Percentiles rank a stretch among this genome's conserved stretches.
These are phyloP conservation scores for Calonectris borealis DNA, from an alignment of 2,113 vertebrate species.

Conservation along the genomic window DNA sequence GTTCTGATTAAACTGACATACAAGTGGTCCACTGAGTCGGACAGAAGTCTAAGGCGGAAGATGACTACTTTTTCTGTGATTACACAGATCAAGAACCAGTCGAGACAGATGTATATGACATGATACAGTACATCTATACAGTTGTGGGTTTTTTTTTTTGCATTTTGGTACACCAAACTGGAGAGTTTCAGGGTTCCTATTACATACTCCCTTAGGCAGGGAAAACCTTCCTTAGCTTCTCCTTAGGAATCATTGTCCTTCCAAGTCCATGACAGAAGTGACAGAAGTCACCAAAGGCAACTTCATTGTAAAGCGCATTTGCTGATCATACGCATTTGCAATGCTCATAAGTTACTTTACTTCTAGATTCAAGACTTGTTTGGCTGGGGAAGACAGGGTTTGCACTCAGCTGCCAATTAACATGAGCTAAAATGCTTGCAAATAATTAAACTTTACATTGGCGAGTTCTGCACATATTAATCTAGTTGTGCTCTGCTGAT, in stretches of 20 bases:
- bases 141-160: too few relatives aligned
- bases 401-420: neutral
- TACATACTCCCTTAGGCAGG: fast-evolving
- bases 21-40: neutral
- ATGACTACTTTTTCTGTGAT: neutral
- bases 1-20: neutral
- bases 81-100: neutral
- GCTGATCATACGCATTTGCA: neutral
- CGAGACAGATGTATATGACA: neutral
- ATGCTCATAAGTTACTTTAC: neutral
- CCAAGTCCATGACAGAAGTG: neutral
- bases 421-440: neutral
- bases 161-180: neutral
- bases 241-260: neutral
- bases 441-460: slow-evolving; percentile 2
- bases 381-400: neutral
- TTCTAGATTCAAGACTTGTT: neutral
- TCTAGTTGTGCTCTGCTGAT: neutral
- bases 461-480: neutral
- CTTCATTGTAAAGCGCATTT: neutral
- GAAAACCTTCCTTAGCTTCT: neutral
- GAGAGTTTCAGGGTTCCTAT: neutral
- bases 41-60: neutral
- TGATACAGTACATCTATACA: too few relatives aligned
- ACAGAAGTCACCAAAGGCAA: neutral